Evolutionary conservation across 1,140 invertebrate genomes (phyloP).

Genomic region (Euschistus heros): DNA sequence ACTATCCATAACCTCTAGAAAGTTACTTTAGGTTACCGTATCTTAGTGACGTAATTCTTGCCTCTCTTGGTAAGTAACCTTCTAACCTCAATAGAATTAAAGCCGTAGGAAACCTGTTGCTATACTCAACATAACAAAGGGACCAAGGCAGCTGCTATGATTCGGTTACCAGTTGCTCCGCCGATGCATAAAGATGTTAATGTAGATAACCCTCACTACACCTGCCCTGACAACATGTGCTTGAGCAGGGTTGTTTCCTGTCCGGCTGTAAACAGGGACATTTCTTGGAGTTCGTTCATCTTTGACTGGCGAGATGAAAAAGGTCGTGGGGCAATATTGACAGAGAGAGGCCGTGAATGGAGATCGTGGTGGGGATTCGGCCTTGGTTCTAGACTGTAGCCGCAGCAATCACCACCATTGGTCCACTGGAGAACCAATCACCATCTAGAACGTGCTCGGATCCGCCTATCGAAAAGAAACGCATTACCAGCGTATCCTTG

Average conservation of each 20-base stretch:
- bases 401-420: neutral
- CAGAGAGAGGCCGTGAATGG: neutral
- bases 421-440: neutral
- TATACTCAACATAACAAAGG: too few species aligned
- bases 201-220: neutral
- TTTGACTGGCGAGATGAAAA: neutral
- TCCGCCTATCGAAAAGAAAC: neutral
- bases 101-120: too few species aligned
- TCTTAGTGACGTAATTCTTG: too few species aligned
- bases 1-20: too few species aligned
- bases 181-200: constrained; percentile 7
- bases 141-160: neutral
- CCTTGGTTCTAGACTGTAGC: constrained; percentile 4
- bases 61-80: too few species aligned
- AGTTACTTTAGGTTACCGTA: too few species aligned
- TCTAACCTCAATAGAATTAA: too few species aligned
- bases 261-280: neutral
- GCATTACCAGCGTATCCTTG: constrained; percentile 3
- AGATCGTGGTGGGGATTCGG: neutral
- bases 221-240: neutral
- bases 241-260: neutral
- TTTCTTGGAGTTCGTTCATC: constrained; percentile 5
- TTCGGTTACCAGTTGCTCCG: neutral
- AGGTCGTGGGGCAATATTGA: constrained; percentile 4
- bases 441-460: neutral